Evolutionary conservation across 2,113 vertebrate genomes (phyloP), one percentile per base, ranked within the genome.

Genomic region (Psittacus erithacus): DNA sequence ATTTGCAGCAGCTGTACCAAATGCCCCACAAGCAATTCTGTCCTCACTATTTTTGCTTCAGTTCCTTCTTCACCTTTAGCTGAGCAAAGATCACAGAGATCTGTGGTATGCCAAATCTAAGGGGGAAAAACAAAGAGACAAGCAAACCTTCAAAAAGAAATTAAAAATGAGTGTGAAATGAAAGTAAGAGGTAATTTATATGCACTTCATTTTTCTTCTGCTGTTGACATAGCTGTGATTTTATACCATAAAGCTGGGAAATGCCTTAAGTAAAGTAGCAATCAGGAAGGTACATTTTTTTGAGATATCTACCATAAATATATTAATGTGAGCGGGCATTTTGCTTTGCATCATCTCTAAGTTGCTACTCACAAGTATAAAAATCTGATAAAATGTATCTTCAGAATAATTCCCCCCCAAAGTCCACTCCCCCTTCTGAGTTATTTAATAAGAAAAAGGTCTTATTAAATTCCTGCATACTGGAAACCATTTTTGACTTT

Each of bases 1-100:
- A 60, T 83, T 73, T 87, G 24, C 65, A 89, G 68, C 88, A 92
- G 41, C 67, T 96, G 73, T 89, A 77, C 57, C 31, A 82, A 96
- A 85, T 89, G 70, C n/a, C 17, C 80, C 82, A 79, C 88, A 86
- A 81, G 70, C 19, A 95, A 86, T 80, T 55, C 81, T 59, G 29
- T 71, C 62, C 59, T 95, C 35, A 82, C 17, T 80, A 93, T 50
- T 85, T 92, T 89, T 93, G 82, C 90, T 92, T 85, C 46, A 47
- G 14, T 78, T 89, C 67, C 22, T 85, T 93, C 85, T 73, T 44
- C 27, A 67, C 75, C 50, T 86, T 50, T 13, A 88, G 12, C 9
- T 94, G 19, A 70, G 22, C 19, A 83, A 93, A 95, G 53, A 92
- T 90, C 64, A 59, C n/a, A 88, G n/a, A 77, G 8, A 55, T 78